phyloP scores from a whole-genome alignment of 2,888 invertebrate species.

The Rhingia rostrata region DNA sequence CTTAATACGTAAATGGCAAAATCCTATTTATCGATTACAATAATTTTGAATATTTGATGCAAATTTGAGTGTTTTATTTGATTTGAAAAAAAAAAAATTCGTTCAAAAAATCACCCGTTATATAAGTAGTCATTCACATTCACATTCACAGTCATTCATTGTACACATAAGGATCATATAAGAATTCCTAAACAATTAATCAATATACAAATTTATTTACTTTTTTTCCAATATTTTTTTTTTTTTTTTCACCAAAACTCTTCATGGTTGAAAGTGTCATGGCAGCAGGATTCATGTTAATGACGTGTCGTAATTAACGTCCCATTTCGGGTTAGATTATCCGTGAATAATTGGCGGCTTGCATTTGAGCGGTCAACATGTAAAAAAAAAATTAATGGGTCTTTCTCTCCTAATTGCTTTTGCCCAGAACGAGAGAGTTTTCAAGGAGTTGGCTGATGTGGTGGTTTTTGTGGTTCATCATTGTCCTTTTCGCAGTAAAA shows the following conservation, averaged over 20 bases:
- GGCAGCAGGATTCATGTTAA: slow-evolving; percentile 74
- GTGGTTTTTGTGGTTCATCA: slow-evolving; percentile 32
- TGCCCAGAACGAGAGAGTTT: slow-evolving; percentile 49
- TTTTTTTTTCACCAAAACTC: not conserved
- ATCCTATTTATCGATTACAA: no score
- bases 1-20: no score
- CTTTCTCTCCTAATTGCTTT: slow-evolving; percentile 70
- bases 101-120: no score
- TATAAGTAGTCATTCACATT: no score
- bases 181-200: slow-evolving; percentile 60
- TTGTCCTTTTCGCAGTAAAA: not conserved
- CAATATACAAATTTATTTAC: slow-evolving; percentile 24
- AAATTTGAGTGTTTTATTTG: no score
- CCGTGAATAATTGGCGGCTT: slow-evolving; percentile 82
- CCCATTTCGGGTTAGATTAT: slow-evolving; percentile 82
- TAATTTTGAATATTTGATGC: no score
- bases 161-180: slow-evolving; percentile 8
- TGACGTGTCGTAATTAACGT: slow-evolving; percentile 82
- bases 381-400: slow-evolving; percentile 63
- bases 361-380: slow-evolving; percentile 59
- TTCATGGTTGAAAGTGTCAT: slow-evolving; percentile 53
- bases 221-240: slow-evolving; percentile 18
- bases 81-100: no score
- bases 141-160: no score
- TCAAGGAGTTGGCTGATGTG: slow-evolving; percentile 26